Evolutionary conservation across 1,140 invertebrate species (phyloP), one percentile per base, ranked within the genome.

Genomic region (Macrotrachela quadricornifera): DNA sequence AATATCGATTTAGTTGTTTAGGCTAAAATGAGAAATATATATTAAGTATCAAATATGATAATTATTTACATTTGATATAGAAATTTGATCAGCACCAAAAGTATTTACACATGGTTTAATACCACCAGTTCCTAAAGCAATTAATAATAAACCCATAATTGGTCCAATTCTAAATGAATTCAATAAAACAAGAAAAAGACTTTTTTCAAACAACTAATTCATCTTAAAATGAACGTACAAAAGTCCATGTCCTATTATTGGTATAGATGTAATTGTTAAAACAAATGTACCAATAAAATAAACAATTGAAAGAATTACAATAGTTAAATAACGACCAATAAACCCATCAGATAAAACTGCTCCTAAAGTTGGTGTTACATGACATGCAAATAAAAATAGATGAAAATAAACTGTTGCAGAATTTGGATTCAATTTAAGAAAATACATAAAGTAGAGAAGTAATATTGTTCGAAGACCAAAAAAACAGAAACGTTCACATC

Each of bases 101-200:
- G 90, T 83, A 0, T 85, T 78, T 0, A 96, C 90, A 64, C 88
- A 95, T 0, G 92, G 88, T 64, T 97, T 97, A 61, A 97, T 96
- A 1, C 91, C 92, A 40, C 70, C 70, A 36, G 69, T 70, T 10
- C 70, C 69, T 10, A 69, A 16, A 0, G 59, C 65, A 46, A 71
- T 67, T 36, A 71, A 54, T 1, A 67, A 44, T 17, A 71, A 56
- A 6, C 62, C 66, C 16, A 67, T 49, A 13, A 62, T 49, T 21
- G 64, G n/a, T n/a, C n/a, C n/a, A n/a, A n/a, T n/a, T n/a, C n/a
- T n/a, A n/a, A n/a, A n/a, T n/a, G n/a, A n/a, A n/a, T n/a, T n/a
- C 61, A n/a, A n/a, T n/a, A n/a, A n/a, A n/a, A n/a, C n/a, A n/a
- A n/a, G n/a, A n/a, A n/a, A n/a, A n/a, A n/a, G n/a, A n/a, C n/a